Conservation (phyloP, 2,113 vertebrate species). For the Mixornis gularis region DNA sequence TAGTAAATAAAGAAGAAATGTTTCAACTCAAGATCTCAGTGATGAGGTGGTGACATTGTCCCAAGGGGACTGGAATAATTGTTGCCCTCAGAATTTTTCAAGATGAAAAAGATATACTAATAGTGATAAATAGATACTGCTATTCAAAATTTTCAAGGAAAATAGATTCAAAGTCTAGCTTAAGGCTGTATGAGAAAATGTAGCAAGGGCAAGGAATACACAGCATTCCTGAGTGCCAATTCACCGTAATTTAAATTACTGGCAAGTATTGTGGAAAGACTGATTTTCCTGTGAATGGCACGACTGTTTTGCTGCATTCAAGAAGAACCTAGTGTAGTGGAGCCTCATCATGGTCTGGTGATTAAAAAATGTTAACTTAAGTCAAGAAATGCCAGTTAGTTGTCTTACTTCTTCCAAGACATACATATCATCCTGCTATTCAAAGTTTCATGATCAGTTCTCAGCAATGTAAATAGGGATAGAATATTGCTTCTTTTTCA, state of each 20-base stretch:
- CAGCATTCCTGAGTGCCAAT: neutral
- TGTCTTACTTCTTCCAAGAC: neutral
- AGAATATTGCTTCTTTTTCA: neutral
- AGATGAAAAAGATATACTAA: neutral
- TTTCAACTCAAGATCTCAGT: neutral
- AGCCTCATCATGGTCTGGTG: constrained; percentile 32
- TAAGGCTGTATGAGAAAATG: fast-evolving
- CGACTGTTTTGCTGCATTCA: constrained; percentile 14
- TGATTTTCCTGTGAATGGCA: constrained; percentile 9
- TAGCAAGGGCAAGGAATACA: neutral
- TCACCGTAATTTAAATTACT: neutral
- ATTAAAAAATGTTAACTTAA: constrained; percentile 9
- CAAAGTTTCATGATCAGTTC: neutral
- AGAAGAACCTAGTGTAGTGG: neutral
- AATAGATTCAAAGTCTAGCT: neutral
- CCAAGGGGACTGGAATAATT: neutral
- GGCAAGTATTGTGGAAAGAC: neutral
- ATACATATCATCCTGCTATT: neutral
- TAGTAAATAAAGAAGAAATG: neutral
- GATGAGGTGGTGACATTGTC: neutral
- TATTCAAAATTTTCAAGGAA: neutral
- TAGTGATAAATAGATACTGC: neutral
- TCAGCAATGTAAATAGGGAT: neutral
- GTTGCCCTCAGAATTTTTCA: neutral
- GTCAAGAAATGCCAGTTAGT: neutral